Evolutionary conservation across 2,113 vertebrate genomes (phyloP).

Genomic region (Sigmodon hispidus): DNA sequence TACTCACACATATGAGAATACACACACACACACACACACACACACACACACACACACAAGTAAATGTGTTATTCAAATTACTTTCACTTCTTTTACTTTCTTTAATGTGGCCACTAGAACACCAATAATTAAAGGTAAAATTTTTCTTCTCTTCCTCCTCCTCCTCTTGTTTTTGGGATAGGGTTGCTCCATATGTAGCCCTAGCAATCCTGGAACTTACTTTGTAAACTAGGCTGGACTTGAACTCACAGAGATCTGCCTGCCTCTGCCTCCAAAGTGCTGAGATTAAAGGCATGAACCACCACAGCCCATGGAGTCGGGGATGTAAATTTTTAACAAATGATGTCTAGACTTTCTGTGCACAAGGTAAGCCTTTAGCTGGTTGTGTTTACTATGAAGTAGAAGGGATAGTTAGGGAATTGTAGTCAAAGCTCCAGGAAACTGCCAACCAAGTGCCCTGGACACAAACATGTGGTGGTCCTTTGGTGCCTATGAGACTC

Average conservation of each 20-base stretch:
- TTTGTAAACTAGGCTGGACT: too few relatives aligned
- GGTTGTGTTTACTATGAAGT: background rate
- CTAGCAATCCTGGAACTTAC: too few relatives aligned
- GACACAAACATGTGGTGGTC: background rate
- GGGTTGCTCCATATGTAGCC: too few relatives aligned
- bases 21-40: background rate
- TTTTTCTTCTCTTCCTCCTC: too few relatives aligned
- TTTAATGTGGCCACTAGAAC: slow-evolving; percentile 36
- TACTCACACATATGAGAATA: background rate
- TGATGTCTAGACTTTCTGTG: background rate
- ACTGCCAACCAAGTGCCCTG: background rate
- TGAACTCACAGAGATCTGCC: too few relatives aligned
- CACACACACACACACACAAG: background rate
- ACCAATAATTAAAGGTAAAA: too few relatives aligned
- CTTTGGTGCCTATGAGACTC: background rate
- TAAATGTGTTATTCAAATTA: background rate
- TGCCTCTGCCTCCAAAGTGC: too few relatives aligned
- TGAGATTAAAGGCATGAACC: too few relatives aligned
- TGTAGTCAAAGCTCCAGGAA: background rate
- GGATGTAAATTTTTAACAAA: background rate
- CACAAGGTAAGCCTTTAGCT: background rate
- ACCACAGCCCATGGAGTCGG: too few relatives aligned
- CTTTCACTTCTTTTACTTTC: slow-evolving; percentile 29
- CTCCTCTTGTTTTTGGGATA: too few relatives aligned
- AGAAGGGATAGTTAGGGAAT: background rate